phyloP scores from a whole-genome alignment of 2,113 vertebrate genomes.

The Hystrix brachyura region DNA sequence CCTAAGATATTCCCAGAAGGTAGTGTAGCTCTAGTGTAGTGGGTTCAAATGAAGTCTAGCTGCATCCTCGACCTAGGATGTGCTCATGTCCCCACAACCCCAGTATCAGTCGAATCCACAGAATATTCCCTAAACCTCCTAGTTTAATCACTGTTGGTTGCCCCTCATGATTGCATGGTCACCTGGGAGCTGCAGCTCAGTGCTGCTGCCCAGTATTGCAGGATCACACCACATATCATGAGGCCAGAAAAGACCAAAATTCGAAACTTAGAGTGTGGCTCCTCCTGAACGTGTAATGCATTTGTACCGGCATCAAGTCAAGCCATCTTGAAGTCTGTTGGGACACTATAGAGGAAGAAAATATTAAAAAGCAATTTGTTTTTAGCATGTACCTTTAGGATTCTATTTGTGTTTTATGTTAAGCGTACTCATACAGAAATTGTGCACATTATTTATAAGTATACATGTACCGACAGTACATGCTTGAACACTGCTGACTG shows the following conservation, averaged over 20 bases:
- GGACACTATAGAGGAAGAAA: not conserved
- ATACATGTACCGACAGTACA: not conserved
- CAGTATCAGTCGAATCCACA: not conserved
- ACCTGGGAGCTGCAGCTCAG: not conserved
- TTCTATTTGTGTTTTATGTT: slow-evolving; percentile 26
- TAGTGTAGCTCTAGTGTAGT: not conserved
- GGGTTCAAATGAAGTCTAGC: not conserved
- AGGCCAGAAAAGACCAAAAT: not conserved
- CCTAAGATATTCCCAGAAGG: not conserved
- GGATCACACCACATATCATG: not conserved
- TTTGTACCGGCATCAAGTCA: not conserved
- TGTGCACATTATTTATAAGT: not conserved
- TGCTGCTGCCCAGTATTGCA: not conserved
- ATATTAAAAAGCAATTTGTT: not conserved
- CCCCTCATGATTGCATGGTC: not conserved
- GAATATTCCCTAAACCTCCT: not conserved
- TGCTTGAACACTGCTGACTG: not conserved
- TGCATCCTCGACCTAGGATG: not conserved
- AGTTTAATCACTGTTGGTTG: not conserved
- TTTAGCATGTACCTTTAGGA: slow-evolving; percentile 16
- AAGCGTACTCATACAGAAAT: not conserved
- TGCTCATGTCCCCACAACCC: not conserved
- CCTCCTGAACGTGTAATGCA: not conserved
- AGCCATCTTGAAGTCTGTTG: not conserved
- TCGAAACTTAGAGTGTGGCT: not conserved